Evolutionary conservation across 2,797 vertebrate species (phyloP).

Genomic region (Gymnothorax reevesii): DNA sequence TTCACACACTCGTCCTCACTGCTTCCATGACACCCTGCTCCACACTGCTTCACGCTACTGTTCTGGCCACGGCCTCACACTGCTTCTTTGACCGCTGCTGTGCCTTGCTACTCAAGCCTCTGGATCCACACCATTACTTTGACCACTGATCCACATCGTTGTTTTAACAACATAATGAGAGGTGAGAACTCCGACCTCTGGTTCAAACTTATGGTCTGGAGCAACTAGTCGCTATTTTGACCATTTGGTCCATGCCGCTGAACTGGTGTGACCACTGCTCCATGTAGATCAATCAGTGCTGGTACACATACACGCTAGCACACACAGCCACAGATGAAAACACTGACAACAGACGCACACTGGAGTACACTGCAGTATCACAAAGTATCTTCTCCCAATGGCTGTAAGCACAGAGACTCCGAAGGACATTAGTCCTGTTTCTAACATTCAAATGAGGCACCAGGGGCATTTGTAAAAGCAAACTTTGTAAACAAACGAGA

Average conservation of each 20-base stretch:
- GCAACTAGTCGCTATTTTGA: neutral
- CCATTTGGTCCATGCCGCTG: neutral
- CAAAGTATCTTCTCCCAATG: neutral
- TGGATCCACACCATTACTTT: neutral
- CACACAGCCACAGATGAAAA: neutral
- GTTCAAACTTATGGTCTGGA: neutral
- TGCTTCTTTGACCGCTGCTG: neutral
- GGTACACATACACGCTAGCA: neutral
- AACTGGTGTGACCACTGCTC: neutral
- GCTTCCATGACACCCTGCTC: too few relatives aligned
- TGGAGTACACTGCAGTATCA: neutral
- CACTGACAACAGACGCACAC: neutral
- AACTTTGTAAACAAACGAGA: slow-evolving; percentile 9
- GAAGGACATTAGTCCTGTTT: neutral
- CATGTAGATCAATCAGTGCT: neutral
- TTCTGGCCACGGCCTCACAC: neutral
- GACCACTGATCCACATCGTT: neutral
- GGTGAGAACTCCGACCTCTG: neutral
- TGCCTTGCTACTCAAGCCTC: neutral
- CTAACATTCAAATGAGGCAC: neutral
- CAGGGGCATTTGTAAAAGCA: neutral
- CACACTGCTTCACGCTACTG: neutral
- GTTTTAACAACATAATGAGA: neutral
- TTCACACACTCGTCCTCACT: neutral
- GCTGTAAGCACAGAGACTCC: neutral